Conservation (phyloP, 2,113 vertebrate species). For the Manacus vitellinus region DNA sequence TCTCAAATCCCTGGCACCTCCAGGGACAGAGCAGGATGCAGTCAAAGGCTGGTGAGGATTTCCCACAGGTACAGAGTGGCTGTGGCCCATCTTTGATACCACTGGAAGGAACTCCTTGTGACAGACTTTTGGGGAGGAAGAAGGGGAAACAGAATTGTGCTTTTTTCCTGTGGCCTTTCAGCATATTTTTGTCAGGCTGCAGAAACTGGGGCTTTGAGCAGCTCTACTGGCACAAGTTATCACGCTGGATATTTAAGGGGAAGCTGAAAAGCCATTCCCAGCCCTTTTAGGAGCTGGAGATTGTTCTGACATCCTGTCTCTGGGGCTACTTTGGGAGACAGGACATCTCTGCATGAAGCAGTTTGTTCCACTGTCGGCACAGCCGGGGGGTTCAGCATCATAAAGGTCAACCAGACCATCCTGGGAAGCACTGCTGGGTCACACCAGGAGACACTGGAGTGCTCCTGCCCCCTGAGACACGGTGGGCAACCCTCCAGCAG, state of each 20-base stretch:
- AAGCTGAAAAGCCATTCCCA: not conserved
- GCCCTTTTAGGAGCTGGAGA: not conserved
- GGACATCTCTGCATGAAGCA: not conserved
- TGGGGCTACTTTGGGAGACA: not conserved
- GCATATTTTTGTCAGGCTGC: not conserved
- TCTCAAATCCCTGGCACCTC: not conserved
- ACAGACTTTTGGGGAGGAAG: not conserved
- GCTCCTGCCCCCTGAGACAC: not conserved
- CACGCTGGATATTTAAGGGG: accelerated
- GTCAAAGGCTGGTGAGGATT: not conserved
- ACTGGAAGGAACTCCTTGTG: not conserved
- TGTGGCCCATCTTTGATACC: not conserved
- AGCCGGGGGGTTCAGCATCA: not conserved
- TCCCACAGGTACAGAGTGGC: not conserved
- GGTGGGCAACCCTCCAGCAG: not conserved
- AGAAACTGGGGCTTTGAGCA: not conserved
- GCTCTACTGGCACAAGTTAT: not conserved
- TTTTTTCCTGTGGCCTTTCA: not conserved
- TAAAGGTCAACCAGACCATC: not conserved
- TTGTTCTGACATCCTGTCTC: not conserved
- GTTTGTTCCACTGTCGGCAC: not conserved
- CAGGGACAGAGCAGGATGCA: not conserved
- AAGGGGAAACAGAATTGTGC: not conserved
- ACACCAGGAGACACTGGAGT: not conserved
- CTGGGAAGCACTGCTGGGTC: not conserved